Percentiles rank a stretch among this genome's conserved stretches.
phyloP scores from a whole-genome alignment of 2,797 vertebrate genomes.

The Molothrus aeneus region DNA sequence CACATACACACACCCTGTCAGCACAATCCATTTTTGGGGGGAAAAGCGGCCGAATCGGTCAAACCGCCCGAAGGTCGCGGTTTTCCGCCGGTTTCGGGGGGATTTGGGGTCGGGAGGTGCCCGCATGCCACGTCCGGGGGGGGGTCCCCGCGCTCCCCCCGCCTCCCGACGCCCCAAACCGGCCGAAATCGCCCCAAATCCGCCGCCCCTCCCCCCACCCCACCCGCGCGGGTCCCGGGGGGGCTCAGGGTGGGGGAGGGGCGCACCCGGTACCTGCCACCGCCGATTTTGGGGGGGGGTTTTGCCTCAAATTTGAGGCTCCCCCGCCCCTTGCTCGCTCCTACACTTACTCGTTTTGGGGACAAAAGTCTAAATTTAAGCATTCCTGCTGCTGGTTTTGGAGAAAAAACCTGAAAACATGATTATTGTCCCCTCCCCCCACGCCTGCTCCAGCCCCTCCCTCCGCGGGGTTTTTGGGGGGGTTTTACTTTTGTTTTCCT shows the following conservation, averaged over 20 bases:
- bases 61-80: neutral
- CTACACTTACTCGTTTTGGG: neutral
- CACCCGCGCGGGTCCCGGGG: neutral
- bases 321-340: neutral
- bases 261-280: neutral
- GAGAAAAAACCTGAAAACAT: neutral
- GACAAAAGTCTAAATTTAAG: neutral
- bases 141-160: neutral
- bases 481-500: neutral
- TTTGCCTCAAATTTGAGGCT: neutral
- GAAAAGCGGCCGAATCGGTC: neutral
- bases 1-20: neutral
- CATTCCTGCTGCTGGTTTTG: neutral
- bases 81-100: neutral
- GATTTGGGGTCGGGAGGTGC: neutral
- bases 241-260: neutral
- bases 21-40: accelerated
- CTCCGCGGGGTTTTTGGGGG: neutral
- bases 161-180: neutral
- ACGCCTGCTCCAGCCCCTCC: neutral
- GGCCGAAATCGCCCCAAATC: neutral
- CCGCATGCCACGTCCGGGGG: neutral
- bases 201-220: neutral
- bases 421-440: neutral
- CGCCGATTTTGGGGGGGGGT: neutral